Percentiles rank a stretch among this genome's conserved stretches.
phyloP scores from a whole-genome alignment of 2,888 invertebrate species.

The Ochropleura plecta region DNA sequence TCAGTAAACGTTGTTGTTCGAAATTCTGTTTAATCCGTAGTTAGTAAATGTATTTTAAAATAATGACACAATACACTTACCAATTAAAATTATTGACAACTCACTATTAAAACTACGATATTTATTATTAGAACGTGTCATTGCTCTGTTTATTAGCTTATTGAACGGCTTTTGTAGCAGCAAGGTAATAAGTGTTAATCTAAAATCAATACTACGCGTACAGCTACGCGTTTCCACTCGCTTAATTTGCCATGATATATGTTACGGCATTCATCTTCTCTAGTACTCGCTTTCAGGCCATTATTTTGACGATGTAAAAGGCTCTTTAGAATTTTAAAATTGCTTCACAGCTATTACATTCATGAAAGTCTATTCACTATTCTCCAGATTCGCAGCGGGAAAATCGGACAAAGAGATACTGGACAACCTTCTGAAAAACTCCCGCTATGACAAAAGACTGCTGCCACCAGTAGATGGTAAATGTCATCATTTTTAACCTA shows the following conservation, averaged over 20 bases:
- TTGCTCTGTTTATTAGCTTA: constrained; percentile 66
- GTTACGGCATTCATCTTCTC: constrained; percentile 70
- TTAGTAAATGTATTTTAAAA: constrained; percentile 34
- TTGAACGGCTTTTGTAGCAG: constrained; percentile 68
- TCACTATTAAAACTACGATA: constrained; percentile 26
- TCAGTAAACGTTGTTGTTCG: constrained; percentile 27
- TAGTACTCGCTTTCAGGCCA: constrained; percentile 53
- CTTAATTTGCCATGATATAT: constrained; percentile 76
- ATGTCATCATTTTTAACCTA: constrained; percentile 59
- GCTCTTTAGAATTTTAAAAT: constrained; percentile 56
- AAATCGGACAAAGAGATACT: constrained; percentile 98
- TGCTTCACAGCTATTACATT: constrained; percentile 44
- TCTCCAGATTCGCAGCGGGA: constrained; percentile 96
- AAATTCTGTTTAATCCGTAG: constrained; percentile 26
- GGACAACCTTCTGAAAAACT: constrained; percentile 96
- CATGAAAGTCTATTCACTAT: constrained; percentile 45
- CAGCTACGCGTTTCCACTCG: constrained; percentile 70
- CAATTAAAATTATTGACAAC: constrained; percentile 11
- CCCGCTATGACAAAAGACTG: constrained; percentile 97
- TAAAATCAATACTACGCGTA: constrained; percentile 79
- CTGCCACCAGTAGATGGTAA: constrained; percentile 97
- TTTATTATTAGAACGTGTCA: constrained; percentile 57
- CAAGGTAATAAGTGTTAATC: constrained; percentile 78
- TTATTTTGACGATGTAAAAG: constrained; percentile 60
- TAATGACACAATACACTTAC: constrained; percentile 21